These are phyloP conservation scores for Siniperca undulata DNA, from an alignment of 2,797 vertebrate genomes.

Conservation along the genomic window DNA sequence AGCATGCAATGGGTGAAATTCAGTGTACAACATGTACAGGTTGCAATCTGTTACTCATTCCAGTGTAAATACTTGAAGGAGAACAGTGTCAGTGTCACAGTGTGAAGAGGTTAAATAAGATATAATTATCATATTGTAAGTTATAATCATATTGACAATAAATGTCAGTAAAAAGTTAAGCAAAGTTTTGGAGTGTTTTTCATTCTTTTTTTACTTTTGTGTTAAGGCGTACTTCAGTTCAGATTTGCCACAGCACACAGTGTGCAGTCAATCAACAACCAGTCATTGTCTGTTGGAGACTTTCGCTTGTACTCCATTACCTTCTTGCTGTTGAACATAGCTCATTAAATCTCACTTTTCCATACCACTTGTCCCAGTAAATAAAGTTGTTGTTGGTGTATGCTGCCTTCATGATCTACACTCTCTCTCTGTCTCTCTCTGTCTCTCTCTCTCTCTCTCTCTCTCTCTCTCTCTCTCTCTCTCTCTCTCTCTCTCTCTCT, in stretches of 20 bases:
- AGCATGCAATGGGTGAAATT: slow-evolving; percentile 9
- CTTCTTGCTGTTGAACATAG: slow-evolving; percentile 71
- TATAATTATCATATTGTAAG: background rate
- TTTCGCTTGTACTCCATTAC: slow-evolving; percentile 72
- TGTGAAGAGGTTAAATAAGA: background rate
- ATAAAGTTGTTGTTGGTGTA: slow-evolving; percentile 85
- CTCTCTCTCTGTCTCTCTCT: slow-evolving; percentile 22
- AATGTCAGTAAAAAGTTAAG: slow-evolving; percentile 2
- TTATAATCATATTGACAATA: background rate
- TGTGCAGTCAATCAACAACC: slow-evolving; percentile 44
- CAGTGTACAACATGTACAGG: background rate
- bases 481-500: slow-evolving; percentile 40
- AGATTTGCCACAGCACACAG: slow-evolving; percentile 27
- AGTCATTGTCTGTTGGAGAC: slow-evolving; percentile 54
- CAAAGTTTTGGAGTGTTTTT: slow-evolving; percentile 23
- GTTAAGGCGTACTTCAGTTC: slow-evolving; percentile 23
- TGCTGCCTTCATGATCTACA: slow-evolving; percentile 53
- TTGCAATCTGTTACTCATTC: slow-evolving; percentile 15
- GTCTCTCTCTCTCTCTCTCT: slow-evolving; percentile 3
- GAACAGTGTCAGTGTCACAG: background rate
- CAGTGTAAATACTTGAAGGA: slow-evolving; percentile 31
- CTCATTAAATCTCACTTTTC: slow-evolving; percentile 82
- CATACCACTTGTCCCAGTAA: slow-evolving; percentile 80
- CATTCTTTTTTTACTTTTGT: slow-evolving; percentile 14
- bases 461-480: slow-evolving; percentile 18